Evolutionary conservation across 2,113 vertebrate species (phyloP).

Genomic region (Pteropus alecto): DNA sequence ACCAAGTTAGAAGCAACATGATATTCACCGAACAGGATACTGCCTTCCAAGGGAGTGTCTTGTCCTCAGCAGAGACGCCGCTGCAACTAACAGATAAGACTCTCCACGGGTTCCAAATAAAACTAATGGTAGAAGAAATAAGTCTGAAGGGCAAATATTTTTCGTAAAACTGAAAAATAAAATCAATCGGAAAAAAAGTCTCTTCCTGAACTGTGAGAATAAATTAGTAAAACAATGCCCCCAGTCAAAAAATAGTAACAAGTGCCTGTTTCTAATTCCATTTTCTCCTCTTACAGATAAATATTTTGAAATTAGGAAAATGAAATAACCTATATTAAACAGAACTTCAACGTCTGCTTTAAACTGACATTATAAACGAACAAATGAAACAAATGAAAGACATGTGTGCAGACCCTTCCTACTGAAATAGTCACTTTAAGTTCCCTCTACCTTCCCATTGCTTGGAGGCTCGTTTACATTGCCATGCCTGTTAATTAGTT

Average conservation of each 20-base stretch:
- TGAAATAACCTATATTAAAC: not conserved
- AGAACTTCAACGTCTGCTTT: not conserved
- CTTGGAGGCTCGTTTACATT: not conserved
- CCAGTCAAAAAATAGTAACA: not conserved
- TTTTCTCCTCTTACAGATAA: not conserved
- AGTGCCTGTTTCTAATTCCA: not conserved
- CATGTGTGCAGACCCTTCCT: not conserved
- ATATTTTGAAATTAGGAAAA: conserved; percentile 1
- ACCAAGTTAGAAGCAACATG: not conserved
- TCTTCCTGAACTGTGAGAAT: not conserved
- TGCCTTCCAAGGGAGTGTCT: not conserved
- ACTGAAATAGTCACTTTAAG: not conserved
- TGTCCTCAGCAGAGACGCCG: not conserved
- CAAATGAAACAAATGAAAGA: not conserved
- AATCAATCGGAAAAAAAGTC: not conserved
- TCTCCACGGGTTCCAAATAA: not conserved
- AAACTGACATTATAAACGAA: not conserved
- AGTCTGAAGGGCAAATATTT: not conserved
- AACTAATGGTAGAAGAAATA: not conserved
- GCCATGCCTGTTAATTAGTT: not conserved
- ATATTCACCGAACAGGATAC: not conserved
- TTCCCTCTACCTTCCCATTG: not conserved
- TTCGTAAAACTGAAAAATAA: not conserved
- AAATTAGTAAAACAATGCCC: not conserved
- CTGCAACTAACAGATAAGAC: not conserved